Evolutionary conservation across 92 coral and sea anemone species (phyloP), one percentile per base, ranked within the genome.

Genomic region (Palythoa grandiflora): DNA sequence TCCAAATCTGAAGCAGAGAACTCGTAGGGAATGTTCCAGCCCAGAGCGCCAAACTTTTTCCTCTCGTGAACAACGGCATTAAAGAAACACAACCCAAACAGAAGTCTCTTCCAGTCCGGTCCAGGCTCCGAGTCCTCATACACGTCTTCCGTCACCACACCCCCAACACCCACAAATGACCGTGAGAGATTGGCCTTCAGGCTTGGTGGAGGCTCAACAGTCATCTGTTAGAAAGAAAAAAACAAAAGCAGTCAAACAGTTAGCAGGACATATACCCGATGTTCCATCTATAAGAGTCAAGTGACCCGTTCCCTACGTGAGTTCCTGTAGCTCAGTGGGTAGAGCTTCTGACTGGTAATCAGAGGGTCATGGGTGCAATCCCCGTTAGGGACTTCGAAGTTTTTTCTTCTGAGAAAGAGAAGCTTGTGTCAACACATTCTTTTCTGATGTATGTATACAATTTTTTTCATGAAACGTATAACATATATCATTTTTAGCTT

Each of bases 21-120:
- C 83, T 95, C 98, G 83, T 97, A 97, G 72, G 98, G 97, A 68
- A 95, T 96, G 83, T 97, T 97, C 99, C 99, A 97, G 16, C 99
- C 99, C 75, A 97, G 84, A 39, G 99, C 95, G 38, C 95, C 96
- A 63, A 95, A 97, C 84, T 94, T 94, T 88, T 94, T 97, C 40
- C 99, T 85, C 76, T 97, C 99, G 75, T 97, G 99, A 28, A 95
- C 97, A 57, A 97, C 93, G 4, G 99, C 96, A 68, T 97, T 97
- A 84, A 97, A 95, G 78, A 95, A 90, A 89, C 99, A 97, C 91
- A 97, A 80, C 17, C 99, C 99, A 92, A 97, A 97, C 71, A 97
- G 86, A 6, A 97, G 94, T 83, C 89, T 92, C 90, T 94, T 97
- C 99, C 99, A 97, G 36, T 92, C 92, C 2, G 97, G 96, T 35